phyloP scores from a whole-genome alignment of 1,140 invertebrate genomes.

The Triops cancriformis region DNA sequence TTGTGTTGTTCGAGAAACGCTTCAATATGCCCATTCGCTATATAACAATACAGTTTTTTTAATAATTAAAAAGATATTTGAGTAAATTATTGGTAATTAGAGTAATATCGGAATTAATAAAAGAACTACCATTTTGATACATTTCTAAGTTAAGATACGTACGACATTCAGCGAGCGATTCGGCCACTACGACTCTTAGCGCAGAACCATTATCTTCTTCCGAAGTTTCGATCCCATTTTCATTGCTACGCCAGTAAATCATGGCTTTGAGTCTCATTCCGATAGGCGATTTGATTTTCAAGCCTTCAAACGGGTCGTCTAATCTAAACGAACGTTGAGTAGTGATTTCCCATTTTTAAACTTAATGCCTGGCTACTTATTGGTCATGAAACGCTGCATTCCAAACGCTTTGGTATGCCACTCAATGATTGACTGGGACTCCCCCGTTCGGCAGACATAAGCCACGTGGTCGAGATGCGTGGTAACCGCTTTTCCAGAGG shows the following conservation, averaged over 20 bases:
- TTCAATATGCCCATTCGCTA: conserved; percentile 42
- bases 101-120: background rate
- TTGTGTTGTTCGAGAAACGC: conserved; percentile 43
- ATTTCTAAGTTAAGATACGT: no score
- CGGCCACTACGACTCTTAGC: conserved; percentile 45
- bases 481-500: background rate
- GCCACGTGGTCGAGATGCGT: conserved; percentile 46
- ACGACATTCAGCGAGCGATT: conserved; percentile 42
- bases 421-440: conserved; percentile 37
- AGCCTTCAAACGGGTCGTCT: conserved; percentile 39
- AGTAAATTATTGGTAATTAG: no score
- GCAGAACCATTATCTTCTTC: conserved; percentile 23
- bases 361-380: no score
- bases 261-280: conserved; percentile 43
- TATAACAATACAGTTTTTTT: no score
- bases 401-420: conserved; percentile 46
- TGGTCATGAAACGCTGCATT: conserved; percentile 45
- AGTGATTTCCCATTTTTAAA: no score
- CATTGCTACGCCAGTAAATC: conserved; percentile 47
- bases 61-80: no score
- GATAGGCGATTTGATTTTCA: conserved; percentile 39
- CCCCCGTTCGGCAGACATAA: conserved; percentile 39
- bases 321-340: conserved; percentile 28
- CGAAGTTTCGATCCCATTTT: conserved; percentile 37
- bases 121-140: no score